A percentile compares a stretch with the other conserved stretches of the same genome.
Conservation (phyloP, 2,888 invertebrate genomes). For the Piscicola geometra region DNA sequence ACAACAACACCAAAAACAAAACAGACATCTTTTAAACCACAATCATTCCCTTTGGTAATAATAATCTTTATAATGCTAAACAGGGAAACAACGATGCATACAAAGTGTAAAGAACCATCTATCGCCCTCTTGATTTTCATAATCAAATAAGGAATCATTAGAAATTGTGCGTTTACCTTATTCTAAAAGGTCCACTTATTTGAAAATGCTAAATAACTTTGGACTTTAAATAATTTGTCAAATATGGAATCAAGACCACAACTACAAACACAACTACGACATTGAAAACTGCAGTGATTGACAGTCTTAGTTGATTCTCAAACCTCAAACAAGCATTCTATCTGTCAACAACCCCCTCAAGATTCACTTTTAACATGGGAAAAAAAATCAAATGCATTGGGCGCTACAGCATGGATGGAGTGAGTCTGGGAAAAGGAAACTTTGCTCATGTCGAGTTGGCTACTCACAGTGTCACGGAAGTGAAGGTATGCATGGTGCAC, state of each 20-base stretch:
- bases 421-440: slow-evolving; percentile 70
- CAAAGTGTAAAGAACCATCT: neutral
- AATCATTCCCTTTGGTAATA: neutral
- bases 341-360: too few species aligned
- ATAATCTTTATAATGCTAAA: too few species aligned
- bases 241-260: too few species aligned
- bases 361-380: slow-evolving; percentile 47
- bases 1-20: too few species aligned
- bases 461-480: slow-evolving; percentile 66
- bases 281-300: too few species aligned
- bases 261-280: too few species aligned
- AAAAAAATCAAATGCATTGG: slow-evolving; percentile 61
- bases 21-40: neutral
- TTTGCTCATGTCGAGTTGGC: slow-evolving; percentile 73
- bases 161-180: too few species aligned
- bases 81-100: neutral
- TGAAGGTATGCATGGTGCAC: slow-evolving; percentile 62
- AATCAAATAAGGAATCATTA: neutral
- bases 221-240: too few species aligned
- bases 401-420: slow-evolving; percentile 69
- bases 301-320: too few species aligned
- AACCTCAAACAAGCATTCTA: too few species aligned
- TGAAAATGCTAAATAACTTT: too few species aligned
- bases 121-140: neutral
- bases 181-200: too few species aligned